Evolutionary conservation across 2,888 invertebrate species (phyloP).

Genomic region (Pasiphila rectangulata): DNA sequence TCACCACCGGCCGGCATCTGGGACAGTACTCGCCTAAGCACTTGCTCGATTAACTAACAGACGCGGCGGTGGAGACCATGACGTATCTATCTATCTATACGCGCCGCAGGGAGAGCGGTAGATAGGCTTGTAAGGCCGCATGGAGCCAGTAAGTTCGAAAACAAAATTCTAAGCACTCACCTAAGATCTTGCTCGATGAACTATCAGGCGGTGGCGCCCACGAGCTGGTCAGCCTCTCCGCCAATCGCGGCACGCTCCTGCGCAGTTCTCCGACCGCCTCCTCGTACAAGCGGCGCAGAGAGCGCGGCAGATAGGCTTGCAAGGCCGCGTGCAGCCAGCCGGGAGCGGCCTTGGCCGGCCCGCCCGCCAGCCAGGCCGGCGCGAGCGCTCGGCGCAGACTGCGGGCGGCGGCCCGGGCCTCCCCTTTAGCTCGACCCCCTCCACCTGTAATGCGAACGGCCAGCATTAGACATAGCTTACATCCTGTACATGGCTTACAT

Average conservation of each 20-base stretch:
- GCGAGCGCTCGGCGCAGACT: slow-evolving; percentile 40
- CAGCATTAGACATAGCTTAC: no score
- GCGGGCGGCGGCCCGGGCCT: slow-evolving; percentile 40
- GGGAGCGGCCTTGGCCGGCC: slow-evolving; percentile 30
- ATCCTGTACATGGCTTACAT: no score
- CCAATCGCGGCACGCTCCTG: slow-evolving; percentile 46
- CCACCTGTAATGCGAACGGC: no score
- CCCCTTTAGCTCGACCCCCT: slow-evolving; percentile 25
- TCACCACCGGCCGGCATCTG: no score
- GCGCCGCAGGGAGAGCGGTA: no score
- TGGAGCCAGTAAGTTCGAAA: no score
- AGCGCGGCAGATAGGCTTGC: slow-evolving; percentile 39
- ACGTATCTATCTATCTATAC: no score
- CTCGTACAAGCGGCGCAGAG: slow-evolving; percentile 42
- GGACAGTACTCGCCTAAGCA: no score
- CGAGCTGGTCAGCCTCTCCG: slow-evolving; percentile 40
- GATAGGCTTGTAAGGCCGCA: no score
- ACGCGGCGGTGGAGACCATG: no score
- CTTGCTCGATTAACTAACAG: no score
- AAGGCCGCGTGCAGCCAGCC: slow-evolving; percentile 51
- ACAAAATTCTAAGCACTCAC: no score
- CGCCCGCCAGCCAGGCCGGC: slow-evolving; percentile 18
- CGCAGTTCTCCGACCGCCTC: slow-evolving; percentile 46
- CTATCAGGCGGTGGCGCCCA: slow-evolving; percentile 15
- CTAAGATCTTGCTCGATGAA: background rate